Evolutionary conservation across 2,888 invertebrate genomes (phyloP).

Genomic region (Limulus polyphemus): DNA sequence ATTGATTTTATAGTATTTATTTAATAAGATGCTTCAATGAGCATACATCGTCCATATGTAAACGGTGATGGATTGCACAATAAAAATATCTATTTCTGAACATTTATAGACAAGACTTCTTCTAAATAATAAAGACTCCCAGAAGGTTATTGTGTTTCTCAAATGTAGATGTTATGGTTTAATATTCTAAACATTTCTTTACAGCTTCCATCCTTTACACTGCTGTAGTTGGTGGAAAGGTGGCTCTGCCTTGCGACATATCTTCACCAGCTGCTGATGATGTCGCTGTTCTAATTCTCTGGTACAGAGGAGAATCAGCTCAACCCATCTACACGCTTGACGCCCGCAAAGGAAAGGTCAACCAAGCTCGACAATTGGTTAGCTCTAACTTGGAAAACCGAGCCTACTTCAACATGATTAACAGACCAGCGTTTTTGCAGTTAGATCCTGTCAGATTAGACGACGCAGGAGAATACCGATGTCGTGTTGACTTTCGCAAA

Average conservation of each 20-base stretch:
- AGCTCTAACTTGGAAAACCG: conserved; percentile 22
- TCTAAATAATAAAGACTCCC: too few relatives aligned
- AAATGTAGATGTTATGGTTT: too few relatives aligned
- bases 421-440: conserved; percentile 27
- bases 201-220: conserved; percentile 28
- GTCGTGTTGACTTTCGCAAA: conserved; percentile 75
- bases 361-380: conserved; percentile 26
- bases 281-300: conserved; percentile 51
- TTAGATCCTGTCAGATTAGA: conserved; percentile 25
- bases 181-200: too few relatives aligned
- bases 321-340: conserved; percentile 61
- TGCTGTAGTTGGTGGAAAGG: conserved; percentile 27
- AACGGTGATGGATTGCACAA: too few relatives aligned
- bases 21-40: too few relatives aligned
- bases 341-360: conserved; percentile 25
- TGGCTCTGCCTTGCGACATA: conserved; percentile 27
- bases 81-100: too few relatives aligned
- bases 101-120: too few relatives aligned
- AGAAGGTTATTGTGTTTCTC: too few relatives aligned
- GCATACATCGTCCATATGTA: too few relatives aligned
- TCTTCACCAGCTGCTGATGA: conserved; percentile 26
- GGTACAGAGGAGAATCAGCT: conserved; percentile 61
- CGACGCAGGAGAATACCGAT: conserved; percentile 74
- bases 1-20: too few relatives aligned
- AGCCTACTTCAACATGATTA: conserved; percentile 28